phyloP scores from a whole-genome alignment of 2,797 vertebrate species.

The Enteromius argenteus region DNA sequence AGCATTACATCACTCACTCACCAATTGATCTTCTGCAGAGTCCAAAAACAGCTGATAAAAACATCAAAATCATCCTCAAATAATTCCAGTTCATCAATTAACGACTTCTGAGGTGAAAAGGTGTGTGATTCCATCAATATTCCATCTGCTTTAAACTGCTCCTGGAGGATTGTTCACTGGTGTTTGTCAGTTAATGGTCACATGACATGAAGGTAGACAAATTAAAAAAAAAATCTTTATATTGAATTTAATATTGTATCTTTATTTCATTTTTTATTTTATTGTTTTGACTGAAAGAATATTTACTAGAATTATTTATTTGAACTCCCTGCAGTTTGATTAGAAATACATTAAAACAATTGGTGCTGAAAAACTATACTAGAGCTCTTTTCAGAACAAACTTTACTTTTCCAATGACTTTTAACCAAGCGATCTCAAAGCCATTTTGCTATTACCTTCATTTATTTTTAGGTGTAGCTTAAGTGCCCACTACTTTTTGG shows the following conservation, averaged over 20 bases:
- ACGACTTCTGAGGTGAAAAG: not conserved
- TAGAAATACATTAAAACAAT: too few relatives aligned
- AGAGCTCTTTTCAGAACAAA: not conserved
- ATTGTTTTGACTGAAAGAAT: not conserved
- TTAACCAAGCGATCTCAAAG: not conserved
- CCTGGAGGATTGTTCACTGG: not conserved
- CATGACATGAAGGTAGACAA: not conserved
- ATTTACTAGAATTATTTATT: not conserved
- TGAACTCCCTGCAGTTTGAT: too few relatives aligned
- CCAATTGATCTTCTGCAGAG: not conserved
- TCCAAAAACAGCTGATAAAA: not conserved
- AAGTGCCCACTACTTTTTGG: not conserved
- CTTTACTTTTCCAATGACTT: not conserved
- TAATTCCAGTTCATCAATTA: not conserved
- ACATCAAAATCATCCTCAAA: not conserved
- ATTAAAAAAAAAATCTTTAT: not conserved
- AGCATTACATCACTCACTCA: not conserved
- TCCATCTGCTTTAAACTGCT: not conserved
- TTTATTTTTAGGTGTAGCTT: not conserved
- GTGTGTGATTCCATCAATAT: not conserved
- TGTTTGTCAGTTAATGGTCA: slow-evolving; percentile 1
- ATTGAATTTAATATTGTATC: not conserved
- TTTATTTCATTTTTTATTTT: not conserved
- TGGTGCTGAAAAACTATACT: not conserved
- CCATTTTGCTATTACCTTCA: not conserved